phyloP scores from a whole-genome alignment of 2,113 vertebrate species.

The Toxotes chatareus region DNA sequence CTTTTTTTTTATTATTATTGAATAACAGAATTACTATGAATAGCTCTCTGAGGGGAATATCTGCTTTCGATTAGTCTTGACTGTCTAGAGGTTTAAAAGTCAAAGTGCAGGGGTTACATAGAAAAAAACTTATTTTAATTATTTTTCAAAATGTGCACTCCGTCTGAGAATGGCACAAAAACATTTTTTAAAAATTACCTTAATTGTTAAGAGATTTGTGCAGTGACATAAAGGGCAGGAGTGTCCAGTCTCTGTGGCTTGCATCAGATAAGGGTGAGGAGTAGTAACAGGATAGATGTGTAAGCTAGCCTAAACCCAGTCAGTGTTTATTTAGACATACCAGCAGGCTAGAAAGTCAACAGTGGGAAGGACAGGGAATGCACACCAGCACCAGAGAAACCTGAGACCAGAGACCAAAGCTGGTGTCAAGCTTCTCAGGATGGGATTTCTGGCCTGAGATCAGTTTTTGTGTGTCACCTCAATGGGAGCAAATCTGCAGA shows the following conservation, averaged over 20 bases:
- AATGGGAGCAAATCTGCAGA: conserved; percentile 26
- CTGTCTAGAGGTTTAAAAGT: conserved; percentile 55
- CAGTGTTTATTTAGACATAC: conserved; percentile 78
- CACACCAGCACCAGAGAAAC: conserved; percentile 61
- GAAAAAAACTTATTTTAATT: conserved; percentile 15
- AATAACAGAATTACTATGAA: conserved; percentile 63
- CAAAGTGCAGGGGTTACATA: conserved; percentile 53
- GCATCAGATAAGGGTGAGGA: conserved; percentile 77
- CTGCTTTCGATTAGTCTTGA: conserved; percentile 56
- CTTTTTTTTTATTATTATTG: conserved; percentile 49
- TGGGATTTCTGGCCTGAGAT: conserved; percentile 46
- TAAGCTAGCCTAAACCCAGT: conserved; percentile 65
- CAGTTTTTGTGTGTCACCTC: conserved; percentile 44
- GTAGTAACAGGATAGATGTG: conserved; percentile 68
- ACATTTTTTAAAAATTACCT: conserved; percentile 13
- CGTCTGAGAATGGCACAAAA: conserved; percentile 14
- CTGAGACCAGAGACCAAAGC: conserved; percentile 51
- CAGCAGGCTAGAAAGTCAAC: conserved; percentile 77
- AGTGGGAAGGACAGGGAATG: conserved; percentile 63
- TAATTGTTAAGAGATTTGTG: conserved; percentile 19
- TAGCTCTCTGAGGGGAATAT: conserved; percentile 48
- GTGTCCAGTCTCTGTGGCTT: conserved; percentile 36
- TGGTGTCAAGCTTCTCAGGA: conserved; percentile 51
- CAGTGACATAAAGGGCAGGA: conserved; percentile 2
- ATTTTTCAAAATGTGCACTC: conserved; percentile 18